Base-by-base conservation (phyloP, 2,888 invertebrate species). In the Perizoma affinitatum region DNA sequence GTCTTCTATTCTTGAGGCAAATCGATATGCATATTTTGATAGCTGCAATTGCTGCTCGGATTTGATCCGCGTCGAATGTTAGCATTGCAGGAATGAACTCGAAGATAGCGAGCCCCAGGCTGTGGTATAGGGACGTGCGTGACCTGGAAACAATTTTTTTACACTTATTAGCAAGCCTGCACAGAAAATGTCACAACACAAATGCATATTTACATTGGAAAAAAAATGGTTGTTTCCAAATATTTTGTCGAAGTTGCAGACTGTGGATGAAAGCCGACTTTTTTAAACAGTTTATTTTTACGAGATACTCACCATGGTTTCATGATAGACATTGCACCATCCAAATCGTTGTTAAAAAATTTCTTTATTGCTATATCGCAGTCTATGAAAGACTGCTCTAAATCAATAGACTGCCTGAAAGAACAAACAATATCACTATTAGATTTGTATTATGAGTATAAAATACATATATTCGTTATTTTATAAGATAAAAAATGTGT, bases 261-360 rank as follows among this genome's bases (percentile, higher is more conserved):
- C n/a, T n/a, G n/a, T n/a, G n/a, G n/a, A n/a, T n/a, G 22, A 22
- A 22, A 22, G 22, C 22, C 22, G 22, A 22, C 22, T 22, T 22
- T 22, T 22, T 22, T 22, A 22, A 22, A 22, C 22, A 22, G 22
- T 2, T 22, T 22, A 22, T 22, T 2, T 1, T 22, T 38, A 7
- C 38, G 38, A 38, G 7, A 38, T 38, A 62, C 93, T 89, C 85
- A 96, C 97, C 96, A 96, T 60, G 97, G 97, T 73, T 94, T 94
- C 94, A 98, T 94, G 61, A 97, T 90, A 56, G 93, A 93, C 82
- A 95, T 95, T 0, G 98, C 98, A 76, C 96, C 95, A 8, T 94
- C 93, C 71, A 98, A 96, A 79, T 96, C 95, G 84, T 99, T 99
- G 84, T 98, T 98, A 83, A 99, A 97, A 84, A 98, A 99, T 73